Base-by-base conservation (phyloP, 2,888 invertebrate species). In the Cremastinae sp. region DNA sequence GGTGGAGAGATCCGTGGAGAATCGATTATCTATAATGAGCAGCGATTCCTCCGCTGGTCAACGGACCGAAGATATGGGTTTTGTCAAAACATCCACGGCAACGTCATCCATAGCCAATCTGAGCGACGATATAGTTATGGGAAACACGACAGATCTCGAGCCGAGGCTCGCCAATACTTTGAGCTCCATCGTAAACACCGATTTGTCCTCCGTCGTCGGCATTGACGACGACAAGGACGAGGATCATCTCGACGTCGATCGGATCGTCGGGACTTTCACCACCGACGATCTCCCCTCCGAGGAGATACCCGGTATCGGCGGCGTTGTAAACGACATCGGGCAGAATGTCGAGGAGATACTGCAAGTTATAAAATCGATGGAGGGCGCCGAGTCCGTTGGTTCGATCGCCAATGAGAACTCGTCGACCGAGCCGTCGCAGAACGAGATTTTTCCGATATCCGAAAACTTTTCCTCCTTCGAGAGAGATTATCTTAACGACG, bases 291-390 rank as follows among this genome's bases (percentile, higher is more conserved):
- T 80, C 0, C 59, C 62, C 8, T 12, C 54, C 1, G 78, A 74
- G 14, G 62, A 61, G 1, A 62, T 70, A n/a, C 43, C 53, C 20
- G 56, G 49, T 0, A 56, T 66, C 20, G 89, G 92, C 38, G 85
- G 86, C 53, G 90, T 90, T 77, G 90, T 90, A 75, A 91, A 90
- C 80, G 94, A 94, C 84, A 87, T 93, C 61, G 92, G 90, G 16
- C 92, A 92, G 78, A 91, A 92, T 85, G 92, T 92, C 1, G 92
- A 93, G 22, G 95, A 94, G 80, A 91, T 96, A 64, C 91, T 96
- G 8, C 94, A 95, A 87, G 95, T 94, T 1, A 93, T 96, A 54
- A 95, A 95, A 89, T 94, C 94, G 5, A 92, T 96, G 81, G 95
- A 95, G 82, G 90, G 90, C 54, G 91, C 90, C 9, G 75, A 78